A percentile compares a stretch with the other conserved stretches of the same genome.
These are phyloP conservation scores for Thaleichthys pacificus DNA, from an alignment of 2,797 vertebrate species.

Conservation along the genomic window DNA sequence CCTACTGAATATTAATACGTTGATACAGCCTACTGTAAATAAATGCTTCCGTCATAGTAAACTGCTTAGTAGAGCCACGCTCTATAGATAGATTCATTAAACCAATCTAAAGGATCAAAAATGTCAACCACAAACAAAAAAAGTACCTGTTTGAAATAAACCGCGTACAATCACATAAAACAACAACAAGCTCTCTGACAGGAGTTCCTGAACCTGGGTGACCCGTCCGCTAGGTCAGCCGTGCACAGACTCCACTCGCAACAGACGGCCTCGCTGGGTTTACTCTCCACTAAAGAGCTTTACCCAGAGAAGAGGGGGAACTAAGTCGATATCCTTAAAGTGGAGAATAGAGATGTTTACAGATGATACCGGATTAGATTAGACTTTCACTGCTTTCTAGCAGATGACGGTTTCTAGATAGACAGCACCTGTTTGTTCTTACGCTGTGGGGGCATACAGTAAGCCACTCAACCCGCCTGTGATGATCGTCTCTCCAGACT, in stretches of 20 bases:
- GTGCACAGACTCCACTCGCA: slow-evolving; percentile 42
- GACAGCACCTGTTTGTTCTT: slow-evolving; percentile 12
- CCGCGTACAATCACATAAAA: neutral
- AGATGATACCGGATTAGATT: slow-evolving; percentile 56
- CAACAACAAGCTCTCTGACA: neutral
- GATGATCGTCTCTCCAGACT: neutral
- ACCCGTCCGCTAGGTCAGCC: slow-evolving; percentile 17
- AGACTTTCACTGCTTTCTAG: slow-evolving; percentile 47
- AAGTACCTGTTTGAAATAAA: too few species aligned
- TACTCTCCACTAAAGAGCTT: slow-evolving; percentile 47
- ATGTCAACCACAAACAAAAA: too few species aligned
- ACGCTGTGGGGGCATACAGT: too few species aligned
- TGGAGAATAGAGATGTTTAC: slow-evolving; percentile 37
- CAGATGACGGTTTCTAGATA: slow-evolving; percentile 23
- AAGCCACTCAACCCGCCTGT: neutral
- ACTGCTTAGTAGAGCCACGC: too few species aligned
- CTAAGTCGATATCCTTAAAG: slow-evolving; percentile 22
- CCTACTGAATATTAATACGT: too few species aligned
- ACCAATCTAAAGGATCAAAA: too few species aligned
- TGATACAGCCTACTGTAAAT: too few species aligned
- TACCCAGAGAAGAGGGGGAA: slow-evolving; percentile 25
- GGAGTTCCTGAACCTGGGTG: slow-evolving; percentile 29
- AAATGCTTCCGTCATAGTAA: too few species aligned
- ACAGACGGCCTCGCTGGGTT: slow-evolving; percentile 44
- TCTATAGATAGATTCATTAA: too few species aligned